Evolutionary conservation across 2,888 invertebrate genomes (phyloP), one percentile per base, ranked within the genome.

Genomic region (Morpho helenor): DNA sequence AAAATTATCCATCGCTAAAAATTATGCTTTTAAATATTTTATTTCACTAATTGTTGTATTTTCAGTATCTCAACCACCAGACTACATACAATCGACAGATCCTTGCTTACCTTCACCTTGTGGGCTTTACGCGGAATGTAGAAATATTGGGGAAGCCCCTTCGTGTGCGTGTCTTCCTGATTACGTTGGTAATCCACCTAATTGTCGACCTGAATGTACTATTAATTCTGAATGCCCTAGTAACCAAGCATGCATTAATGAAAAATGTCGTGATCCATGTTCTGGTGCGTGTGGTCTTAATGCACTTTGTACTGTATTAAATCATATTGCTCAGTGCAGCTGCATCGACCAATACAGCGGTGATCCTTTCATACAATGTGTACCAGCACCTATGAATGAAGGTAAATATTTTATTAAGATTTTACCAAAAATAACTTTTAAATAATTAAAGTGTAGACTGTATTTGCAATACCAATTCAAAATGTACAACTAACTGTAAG

Each of bases 101-200:
- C 94, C 94, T 7, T 95, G 94, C 71, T 80, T 91, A 16, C 93
- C 94, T 47, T 93, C 94, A n/a, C 94, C 94, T 7, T 94, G 94
- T 74, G 94, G 94, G 31, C 78, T 92, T 9, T 93, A 93, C 71
- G 92, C 93, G 5, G 91, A 92, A 66, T 94, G 94, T 72, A 87
- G 92, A 42, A 88, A 91, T 66, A 80, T 91, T 43, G 89, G 89
- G 62, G 91, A 91, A 52, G 80, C 89, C 61, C 91, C 93, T 9
- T 92, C 93, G 22, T 94, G 94, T 71, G 92, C 92, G 10, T 93
- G 94, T 73, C 75, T 92, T 63, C 75, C 88, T 10, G 90, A 87
- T 63, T 94, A 92, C 70, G 80, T 92, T 47, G 95, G 94, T 9
- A 92, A 87, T 65, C 93, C 94, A 54, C 94, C 94, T 0, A 92